phyloP scores from a whole-genome alignment of 2,797 vertebrate species.

The Buphagus erythrorhynchus region DNA sequence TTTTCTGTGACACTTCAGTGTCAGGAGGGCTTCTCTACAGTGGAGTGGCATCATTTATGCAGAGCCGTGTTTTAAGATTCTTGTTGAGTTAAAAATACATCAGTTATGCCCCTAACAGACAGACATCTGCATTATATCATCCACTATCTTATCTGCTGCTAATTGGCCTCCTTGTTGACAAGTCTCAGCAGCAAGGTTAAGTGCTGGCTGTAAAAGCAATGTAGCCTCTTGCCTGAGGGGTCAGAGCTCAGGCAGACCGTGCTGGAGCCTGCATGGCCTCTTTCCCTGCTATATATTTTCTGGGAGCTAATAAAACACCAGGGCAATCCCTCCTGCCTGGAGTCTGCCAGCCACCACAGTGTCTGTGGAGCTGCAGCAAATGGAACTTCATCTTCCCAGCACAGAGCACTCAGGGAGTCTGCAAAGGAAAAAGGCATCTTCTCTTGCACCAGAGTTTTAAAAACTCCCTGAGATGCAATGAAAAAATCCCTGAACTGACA shows the following conservation, averaged over 20 bases:
- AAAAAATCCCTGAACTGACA: background rate
- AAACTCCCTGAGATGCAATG: background rate
- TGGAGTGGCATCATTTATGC: background rate
- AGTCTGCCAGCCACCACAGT: background rate
- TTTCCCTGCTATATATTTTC: background rate
- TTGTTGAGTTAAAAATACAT: background rate
- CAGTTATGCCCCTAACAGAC: background rate
- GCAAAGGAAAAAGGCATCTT: background rate
- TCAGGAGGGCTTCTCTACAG: background rate
- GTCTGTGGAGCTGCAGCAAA: background rate
- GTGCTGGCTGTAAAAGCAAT: constrained; percentile 32
- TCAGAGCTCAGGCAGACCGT: background rate
- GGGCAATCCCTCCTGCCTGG: background rate
- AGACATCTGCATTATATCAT: constrained; percentile 15
- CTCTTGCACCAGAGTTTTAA: background rate
- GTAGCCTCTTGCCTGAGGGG: background rate
- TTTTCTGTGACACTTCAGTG: background rate
- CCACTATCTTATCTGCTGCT: constrained; percentile 7
- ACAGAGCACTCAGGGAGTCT: background rate
- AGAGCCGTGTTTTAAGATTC: background rate
- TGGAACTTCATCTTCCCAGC: background rate
- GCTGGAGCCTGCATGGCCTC: background rate
- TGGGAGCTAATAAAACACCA: background rate
- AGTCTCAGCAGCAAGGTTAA: constrained; percentile 41
- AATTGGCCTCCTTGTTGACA: constrained; percentile 53